Percentiles rank a stretch among this genome's conserved stretches.
Evolutionary conservation across 35 echinoderm and acorn worm genomes (phyloP).

Genomic region (Ophiothrix spiculata): DNA sequence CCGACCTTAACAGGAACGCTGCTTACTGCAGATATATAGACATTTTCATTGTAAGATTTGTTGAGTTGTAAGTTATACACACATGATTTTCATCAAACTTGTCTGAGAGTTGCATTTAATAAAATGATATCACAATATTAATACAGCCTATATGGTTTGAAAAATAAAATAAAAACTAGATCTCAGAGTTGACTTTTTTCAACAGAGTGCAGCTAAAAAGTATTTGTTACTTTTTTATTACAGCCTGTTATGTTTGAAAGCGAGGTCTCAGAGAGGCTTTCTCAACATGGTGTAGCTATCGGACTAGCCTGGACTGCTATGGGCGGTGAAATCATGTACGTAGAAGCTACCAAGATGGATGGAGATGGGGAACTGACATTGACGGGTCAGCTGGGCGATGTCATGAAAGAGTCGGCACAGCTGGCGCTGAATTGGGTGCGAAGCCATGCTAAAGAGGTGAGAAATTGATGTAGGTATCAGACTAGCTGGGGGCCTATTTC

Average conservation of each 20-base stretch:
- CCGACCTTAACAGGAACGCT: too few species aligned
- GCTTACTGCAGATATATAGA: too few species aligned
- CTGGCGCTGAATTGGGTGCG: slow-evolving; percentile 94
- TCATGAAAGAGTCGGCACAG: slow-evolving; percentile 97
- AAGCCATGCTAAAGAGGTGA: slow-evolving; percentile 82
- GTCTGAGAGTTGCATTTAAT: neutral
- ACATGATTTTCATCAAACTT: neutral
- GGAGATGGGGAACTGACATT: slow-evolving; percentile 87
- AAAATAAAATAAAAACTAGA: too few species aligned
- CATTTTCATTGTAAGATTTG: too few species aligned
- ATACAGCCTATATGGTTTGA: too few species aligned
- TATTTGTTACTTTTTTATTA: slow-evolving; percentile 18
- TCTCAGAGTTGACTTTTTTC: too few species aligned
- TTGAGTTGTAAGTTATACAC: neutral
- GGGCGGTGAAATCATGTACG: slow-evolving; percentile 97
- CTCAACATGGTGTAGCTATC: slow-evolving; percentile 89
- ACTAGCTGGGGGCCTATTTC: too few species aligned
- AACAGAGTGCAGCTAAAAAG: neutral
- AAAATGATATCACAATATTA: too few species aligned
- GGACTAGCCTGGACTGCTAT: slow-evolving; percentile 93
- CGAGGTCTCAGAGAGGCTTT: slow-evolving; percentile 87
- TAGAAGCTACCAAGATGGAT: slow-evolving; percentile 95
- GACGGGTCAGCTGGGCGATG: slow-evolving; percentile 96
- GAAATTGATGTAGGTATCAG: too few species aligned
- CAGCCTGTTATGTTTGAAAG: slow-evolving; percentile 85